phyloP scores from a whole-genome alignment of 2,888 invertebrate species.

The Hyposoter dolosus region DNA sequence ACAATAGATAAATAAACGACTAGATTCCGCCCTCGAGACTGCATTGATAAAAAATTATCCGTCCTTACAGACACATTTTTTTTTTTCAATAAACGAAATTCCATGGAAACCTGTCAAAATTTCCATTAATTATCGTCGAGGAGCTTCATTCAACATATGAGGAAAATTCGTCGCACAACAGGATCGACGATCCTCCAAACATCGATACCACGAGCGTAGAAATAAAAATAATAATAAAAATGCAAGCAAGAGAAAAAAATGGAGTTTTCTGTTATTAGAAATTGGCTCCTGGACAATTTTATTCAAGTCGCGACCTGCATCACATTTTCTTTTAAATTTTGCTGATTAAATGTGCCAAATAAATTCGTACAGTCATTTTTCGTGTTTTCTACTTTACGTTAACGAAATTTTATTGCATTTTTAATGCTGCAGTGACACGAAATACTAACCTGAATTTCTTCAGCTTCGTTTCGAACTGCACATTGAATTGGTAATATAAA shows the following conservation, averaged over 20 bases:
- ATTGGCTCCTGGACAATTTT: not conserved
- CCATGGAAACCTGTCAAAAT: conserved; percentile 7
- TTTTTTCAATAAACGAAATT: not conserved
- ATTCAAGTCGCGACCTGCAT: not conserved
- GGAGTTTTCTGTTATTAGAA: not conserved
- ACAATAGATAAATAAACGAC: conserved; percentile 56
- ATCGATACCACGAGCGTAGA: not conserved
- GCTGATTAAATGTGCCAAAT: not conserved
- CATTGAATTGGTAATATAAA: not conserved
- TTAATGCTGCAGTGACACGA: not conserved
- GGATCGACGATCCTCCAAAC: conserved; percentile 6
- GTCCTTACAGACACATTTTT: not conserved
- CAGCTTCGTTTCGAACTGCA: not conserved
- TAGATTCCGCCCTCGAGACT: conserved; percentile 44
- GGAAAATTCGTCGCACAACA: not conserved
- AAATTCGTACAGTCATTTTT: not conserved
- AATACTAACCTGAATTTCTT: not conserved
- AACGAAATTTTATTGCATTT: not conserved
- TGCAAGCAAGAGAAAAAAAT: not conserved
- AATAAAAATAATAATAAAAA: not conserved
- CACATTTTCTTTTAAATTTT: no score
- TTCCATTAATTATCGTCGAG: conserved; percentile 49
- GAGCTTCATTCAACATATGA: not conserved
- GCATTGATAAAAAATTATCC: conserved; percentile 18
- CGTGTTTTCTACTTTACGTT: no score